A percentile compares a stretch with the other conserved stretches of the same genome.
Conservation (phyloP, 2,797 vertebrate species). For the Spinus olivaceus region DNA sequence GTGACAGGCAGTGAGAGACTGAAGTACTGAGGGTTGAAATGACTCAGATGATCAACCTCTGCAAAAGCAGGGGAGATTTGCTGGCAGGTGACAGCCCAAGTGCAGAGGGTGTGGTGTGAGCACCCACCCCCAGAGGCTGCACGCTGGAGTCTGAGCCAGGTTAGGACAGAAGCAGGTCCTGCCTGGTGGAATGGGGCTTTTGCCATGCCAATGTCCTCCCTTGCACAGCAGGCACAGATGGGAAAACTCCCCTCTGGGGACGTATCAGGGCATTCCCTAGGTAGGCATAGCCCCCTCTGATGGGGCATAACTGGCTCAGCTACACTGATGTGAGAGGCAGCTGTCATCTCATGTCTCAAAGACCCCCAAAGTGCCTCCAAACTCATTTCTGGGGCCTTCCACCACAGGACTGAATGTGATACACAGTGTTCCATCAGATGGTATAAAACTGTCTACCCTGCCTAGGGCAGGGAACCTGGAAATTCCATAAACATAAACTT, state of each 20-base stretch:
- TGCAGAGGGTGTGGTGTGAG: neutral
- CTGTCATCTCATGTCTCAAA: neutral
- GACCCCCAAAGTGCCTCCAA: neutral
- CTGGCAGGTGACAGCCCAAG: neutral
- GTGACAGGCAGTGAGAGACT: neutral
- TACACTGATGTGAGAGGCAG: neutral
- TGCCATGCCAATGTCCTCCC: neutral
- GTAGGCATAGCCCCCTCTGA: neutral
- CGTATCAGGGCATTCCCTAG: accelerated
- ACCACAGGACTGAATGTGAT: neutral
- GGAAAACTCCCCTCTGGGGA: neutral
- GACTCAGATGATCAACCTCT: neutral
- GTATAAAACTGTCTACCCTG: neutral
- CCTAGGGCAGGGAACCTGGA: accelerated
- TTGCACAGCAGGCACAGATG: neutral
- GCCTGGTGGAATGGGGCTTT: neutral
- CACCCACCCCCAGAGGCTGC: neutral
- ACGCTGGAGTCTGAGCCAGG: neutral
- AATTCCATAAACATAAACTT: neutral
- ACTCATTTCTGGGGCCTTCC: neutral
- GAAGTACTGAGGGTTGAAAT: neutral
- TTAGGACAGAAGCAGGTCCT: neutral
- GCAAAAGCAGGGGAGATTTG: neutral
- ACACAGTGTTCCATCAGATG: neutral
- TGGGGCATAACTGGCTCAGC: neutral